phyloP scores from a whole-genome alignment of 2,888 invertebrate species.

The Spialia ferax region DNA sequence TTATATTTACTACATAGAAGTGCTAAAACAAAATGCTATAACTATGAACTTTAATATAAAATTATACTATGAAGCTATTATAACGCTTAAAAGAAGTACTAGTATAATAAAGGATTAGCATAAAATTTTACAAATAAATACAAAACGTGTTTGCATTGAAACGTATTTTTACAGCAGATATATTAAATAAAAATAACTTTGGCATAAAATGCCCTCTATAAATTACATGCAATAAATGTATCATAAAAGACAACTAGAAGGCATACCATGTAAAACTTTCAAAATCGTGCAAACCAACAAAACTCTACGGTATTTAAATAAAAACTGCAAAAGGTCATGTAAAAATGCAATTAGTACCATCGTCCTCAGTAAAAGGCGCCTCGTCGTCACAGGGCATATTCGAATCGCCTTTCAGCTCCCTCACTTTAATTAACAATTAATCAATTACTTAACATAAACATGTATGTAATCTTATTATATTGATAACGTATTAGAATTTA shows the following conservation, averaged over 20 bases:
- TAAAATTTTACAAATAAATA: neutral
- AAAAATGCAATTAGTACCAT: constrained; percentile 67
- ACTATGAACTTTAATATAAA: neutral
- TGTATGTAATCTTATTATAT: constrained; percentile 6
- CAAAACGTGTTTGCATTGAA: neutral
- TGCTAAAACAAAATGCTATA: neutral
- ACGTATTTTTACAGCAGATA: neutral
- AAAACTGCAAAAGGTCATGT: constrained; percentile 34
- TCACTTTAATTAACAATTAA: constrained; percentile 79
- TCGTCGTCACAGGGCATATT: constrained; percentile 69
- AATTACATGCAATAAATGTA: constrained; percentile 35
- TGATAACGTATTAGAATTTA: neutral
- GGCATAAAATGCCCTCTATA: neutral
- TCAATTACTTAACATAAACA: constrained; percentile 40
- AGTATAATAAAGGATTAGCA: neutral
- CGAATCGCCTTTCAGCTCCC: constrained; percentile 77
- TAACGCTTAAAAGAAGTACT: neutral
- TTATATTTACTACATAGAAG: too few species aligned
- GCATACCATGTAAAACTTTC: neutral
- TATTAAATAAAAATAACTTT: neutral
- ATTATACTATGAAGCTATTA: neutral
- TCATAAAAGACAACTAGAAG: neutral
- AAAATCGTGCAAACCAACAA: constrained; percentile 42
- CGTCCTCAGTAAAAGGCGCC: constrained; percentile 67
- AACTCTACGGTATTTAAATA: constrained; percentile 18